Evolutionary conservation across 2,888 invertebrate species (phyloP), one percentile per base, ranked within the genome.

Genomic region (Drosophila differens): DNA sequence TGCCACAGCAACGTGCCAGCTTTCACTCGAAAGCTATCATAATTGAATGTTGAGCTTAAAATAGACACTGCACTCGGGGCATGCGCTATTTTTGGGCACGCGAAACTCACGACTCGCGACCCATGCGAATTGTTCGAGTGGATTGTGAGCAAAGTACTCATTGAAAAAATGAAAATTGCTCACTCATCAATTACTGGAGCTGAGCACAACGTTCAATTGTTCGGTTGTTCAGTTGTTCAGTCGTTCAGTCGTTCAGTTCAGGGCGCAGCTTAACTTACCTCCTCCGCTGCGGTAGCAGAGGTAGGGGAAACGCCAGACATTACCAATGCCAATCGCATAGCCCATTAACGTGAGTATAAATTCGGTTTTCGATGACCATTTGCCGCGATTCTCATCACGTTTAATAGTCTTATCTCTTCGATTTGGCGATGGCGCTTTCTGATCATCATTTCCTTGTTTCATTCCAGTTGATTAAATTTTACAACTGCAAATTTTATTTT

Each of bases 301-400:
- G 92, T 97, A 97, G 0, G 97, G 97, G 93, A 97, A 97, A 77
- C 97, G 95, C 97, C 97, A 97, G 16, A 97, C 95, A 92, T 97
- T 97, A 69, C 97, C 97, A 70, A 97, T 96, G 55, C 97, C 97
- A 61, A 97, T 97, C 7, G 97, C 97, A 89, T 97, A 97, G 32
- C 97, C 97, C 61, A 97, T 95, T 86, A 97, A 97, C 33, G 97
- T 96, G 65, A 97, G 94, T 44, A 97, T 93, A 92, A 97, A 97
- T 93, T 97, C 97, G 22, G 95, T 93, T 93, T 97, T 96, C 73
- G 94, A 96, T 28, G 94, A 95, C 97, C 97, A 97, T 76, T 95
- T 95, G 52, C 96, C 97, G 47, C 95, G 91, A 68, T 92, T 82
- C 22, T 33, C 80, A 79, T 93, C 93, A 39, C 91, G 91, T 2